phyloP scores from a whole-genome alignment of 2,888 invertebrate species.

The Nebria brevicollis region DNA sequence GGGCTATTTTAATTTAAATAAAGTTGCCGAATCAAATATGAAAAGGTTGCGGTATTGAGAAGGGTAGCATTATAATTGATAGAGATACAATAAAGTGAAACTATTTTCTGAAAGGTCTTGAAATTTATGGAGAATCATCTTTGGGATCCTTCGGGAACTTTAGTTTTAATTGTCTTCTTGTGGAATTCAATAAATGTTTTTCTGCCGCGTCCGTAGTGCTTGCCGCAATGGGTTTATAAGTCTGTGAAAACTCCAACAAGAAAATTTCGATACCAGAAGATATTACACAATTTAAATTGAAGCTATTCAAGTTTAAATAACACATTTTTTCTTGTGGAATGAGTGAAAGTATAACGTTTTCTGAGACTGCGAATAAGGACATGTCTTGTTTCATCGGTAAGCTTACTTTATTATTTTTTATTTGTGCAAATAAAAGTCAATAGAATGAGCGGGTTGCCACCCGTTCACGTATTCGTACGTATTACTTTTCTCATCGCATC shows the following conservation, averaged over 20 bases:
- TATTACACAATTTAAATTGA: slow-evolving; percentile 36
- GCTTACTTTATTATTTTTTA: neutral
- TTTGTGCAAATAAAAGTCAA: neutral
- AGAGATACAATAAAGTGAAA: slow-evolving; percentile 11
- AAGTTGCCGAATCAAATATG: neutral
- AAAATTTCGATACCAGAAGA: slow-evolving; percentile 26
- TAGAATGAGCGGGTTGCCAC: neutral
- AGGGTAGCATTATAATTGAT: slow-evolving; percentile 16
- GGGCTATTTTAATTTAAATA: neutral
- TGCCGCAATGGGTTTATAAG: slow-evolving; percentile 33
- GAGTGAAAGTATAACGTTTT: neutral
- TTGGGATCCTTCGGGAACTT: slow-evolving; percentile 21
- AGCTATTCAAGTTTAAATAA: slow-evolving; percentile 31
- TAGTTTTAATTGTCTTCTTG: slow-evolving; percentile 41
- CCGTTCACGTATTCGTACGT: neutral
- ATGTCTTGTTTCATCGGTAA: neutral
- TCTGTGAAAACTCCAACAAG: slow-evolving; percentile 28
- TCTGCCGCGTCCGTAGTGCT: slow-evolving; percentile 24
- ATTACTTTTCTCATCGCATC: slow-evolving; percentile 6
- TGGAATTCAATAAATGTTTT: slow-evolving; percentile 40
- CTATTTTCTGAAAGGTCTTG: neutral
- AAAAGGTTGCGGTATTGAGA: neutral
- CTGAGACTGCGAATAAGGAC: neutral
- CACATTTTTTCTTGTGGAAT: slow-evolving; percentile 32
- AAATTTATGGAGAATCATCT: slow-evolving; percentile 1